Conservation (phyloP, 2,797 vertebrate genomes). For the Salmo trutta region DNA sequence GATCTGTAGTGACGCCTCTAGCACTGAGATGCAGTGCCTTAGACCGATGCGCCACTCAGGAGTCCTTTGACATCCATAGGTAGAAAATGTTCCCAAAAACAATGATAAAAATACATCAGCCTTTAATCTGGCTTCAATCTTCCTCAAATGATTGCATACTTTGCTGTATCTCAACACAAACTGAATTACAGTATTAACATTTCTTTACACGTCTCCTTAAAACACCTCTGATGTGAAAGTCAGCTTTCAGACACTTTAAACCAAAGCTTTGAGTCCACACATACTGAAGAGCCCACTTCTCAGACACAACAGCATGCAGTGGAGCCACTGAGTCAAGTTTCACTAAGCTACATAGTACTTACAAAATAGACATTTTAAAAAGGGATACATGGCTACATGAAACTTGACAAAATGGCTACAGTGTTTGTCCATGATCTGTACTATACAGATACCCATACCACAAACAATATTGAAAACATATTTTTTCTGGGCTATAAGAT, state of each 20-base stretch:
- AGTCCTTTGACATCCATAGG: not conserved
- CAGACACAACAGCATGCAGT: not conserved
- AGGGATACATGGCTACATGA: conserved; percentile 3
- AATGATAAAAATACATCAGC: conserved; percentile 3
- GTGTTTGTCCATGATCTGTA: not conserved
- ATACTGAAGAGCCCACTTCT: not conserved
- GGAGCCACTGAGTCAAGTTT: conserved; percentile 1
- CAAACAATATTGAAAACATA: not conserved
- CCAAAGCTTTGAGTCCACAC: conserved; percentile 1
- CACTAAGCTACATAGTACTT: not conserved
- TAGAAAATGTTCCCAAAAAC: conserved; percentile 2
- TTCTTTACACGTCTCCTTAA: not conserved
- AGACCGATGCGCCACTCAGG: no score
- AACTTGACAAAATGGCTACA: conserved; percentile 7
- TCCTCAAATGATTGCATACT: conserved; percentile 49
- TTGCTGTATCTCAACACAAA: not conserved
- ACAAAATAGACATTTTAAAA: not conserved
- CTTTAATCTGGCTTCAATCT: not conserved
- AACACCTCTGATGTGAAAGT: not conserved
- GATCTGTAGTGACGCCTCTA: no score
- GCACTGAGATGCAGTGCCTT: no score
- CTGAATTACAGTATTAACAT: not conserved
- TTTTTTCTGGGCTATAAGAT: not conserved
- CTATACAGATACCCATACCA: conserved; percentile 3
- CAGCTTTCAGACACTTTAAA: not conserved